Percentiles rank a stretch among this genome's conserved stretches.
phyloP scores from a whole-genome alignment of 2,888 invertebrate species.

The Autographa pulchrina region DNA sequence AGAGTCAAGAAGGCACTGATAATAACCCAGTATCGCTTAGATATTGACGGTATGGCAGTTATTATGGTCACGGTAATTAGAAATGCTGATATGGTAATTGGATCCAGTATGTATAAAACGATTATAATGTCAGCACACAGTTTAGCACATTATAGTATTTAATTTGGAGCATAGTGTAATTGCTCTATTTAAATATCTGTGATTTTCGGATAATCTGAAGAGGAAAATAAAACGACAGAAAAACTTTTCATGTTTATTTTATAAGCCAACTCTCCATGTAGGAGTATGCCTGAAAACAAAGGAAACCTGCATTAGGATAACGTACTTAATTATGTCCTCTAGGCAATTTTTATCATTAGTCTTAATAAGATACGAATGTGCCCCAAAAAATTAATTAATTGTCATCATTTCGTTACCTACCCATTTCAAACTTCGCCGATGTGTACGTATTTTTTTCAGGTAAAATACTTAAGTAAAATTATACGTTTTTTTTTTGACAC shows the following conservation, averaged over 20 bases:
- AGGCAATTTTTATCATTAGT: too few species aligned
- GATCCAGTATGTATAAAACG: background rate
- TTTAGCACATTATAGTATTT: background rate
- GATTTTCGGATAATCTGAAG: background rate
- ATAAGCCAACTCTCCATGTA: constrained; percentile 66
- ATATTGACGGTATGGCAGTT: background rate
- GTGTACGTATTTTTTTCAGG: too few species aligned
- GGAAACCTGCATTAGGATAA: background rate
- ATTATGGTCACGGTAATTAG: constrained; percentile 1
- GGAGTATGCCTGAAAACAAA: constrained; percentile 69
- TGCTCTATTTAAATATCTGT: too few species aligned
- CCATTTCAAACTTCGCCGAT: too few species aligned
- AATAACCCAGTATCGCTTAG: background rate
- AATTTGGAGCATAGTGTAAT: background rate
- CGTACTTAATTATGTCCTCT: too few species aligned
- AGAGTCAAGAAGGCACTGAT: background rate
- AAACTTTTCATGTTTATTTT: constrained; percentile 20
- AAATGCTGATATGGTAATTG: constrained; percentile 6
- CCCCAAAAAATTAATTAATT: too few species aligned
- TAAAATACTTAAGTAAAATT: too few species aligned
- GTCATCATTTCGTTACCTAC: too few species aligned
- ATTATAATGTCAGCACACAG: background rate
- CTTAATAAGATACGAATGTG: too few species aligned
- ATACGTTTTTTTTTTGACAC: too few species aligned
- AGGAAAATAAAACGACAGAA: background rate